Percentiles rank a stretch among this genome's conserved stretches.
Conservation (phyloP, 2,888 invertebrate genomes). For the Tiliacea aurago region DNA sequence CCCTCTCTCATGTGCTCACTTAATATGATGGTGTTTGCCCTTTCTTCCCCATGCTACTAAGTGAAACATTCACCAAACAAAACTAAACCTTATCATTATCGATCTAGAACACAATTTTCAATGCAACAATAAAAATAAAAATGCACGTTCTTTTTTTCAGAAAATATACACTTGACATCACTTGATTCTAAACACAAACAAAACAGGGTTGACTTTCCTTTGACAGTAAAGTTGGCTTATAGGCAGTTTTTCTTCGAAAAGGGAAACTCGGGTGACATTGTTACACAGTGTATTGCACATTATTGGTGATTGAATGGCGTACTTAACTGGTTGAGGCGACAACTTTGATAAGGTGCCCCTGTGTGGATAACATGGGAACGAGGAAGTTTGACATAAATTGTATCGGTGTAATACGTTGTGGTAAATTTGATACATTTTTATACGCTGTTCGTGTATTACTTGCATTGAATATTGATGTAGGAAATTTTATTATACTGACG, state of each 20-base stretch:
- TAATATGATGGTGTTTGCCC: conserved; percentile 90
- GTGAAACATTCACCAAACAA: conserved; percentile 40
- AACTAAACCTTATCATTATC: conserved; percentile 53
- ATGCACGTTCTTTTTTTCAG: conserved; percentile 80
- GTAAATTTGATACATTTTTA: conserved; percentile 51
- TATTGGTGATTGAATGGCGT: conserved; percentile 90
- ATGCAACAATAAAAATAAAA: conserved; percentile 70
- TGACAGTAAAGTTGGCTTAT: conserved; percentile 52
- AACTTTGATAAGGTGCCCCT: conserved; percentile 88
- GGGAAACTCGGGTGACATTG: conserved; percentile 87
- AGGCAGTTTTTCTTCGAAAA: conserved; percentile 68
- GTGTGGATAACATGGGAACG: conserved; percentile 76
- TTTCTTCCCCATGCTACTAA: conserved; percentile 82
- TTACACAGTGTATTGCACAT: conserved; percentile 90
- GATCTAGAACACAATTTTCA: conserved; percentile 23
- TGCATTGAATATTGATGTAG: conserved; percentile 22
- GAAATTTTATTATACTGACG: conserved; percentile 1
- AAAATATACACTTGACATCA: conserved; percentile 59
- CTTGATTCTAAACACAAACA: conserved; percentile 31
- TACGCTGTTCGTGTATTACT: conserved; percentile 34
- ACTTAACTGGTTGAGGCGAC: conserved; percentile 85
- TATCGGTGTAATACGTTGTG: conserved; percentile 53
- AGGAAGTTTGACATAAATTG: conserved; percentile 64
- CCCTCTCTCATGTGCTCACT: conserved; percentile 90
- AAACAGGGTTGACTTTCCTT: conserved; percentile 65